Conservation (phyloP, 2,113 vertebrate genomes). For the Tylochromis polylepis region DNA sequence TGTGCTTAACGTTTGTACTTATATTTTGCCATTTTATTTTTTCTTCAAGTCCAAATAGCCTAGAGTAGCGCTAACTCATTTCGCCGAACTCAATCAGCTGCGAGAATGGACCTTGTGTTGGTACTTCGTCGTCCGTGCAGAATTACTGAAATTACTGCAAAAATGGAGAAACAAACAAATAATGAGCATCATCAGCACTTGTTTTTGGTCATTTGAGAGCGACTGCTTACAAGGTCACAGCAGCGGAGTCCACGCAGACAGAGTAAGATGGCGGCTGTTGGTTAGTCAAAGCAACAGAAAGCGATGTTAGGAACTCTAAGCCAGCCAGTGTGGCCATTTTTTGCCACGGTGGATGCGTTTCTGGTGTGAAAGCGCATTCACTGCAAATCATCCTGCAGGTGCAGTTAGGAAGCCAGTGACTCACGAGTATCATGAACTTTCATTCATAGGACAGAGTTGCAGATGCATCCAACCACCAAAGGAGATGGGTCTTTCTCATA, state of each 20-base stretch:
- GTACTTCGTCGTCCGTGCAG: slow-evolving; percentile 75
- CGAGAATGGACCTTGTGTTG: slow-evolving; percentile 69
- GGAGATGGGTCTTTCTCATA: slow-evolving; percentile 37
- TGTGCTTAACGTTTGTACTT: background rate
- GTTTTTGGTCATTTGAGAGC: background rate
- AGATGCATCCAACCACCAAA: slow-evolving; percentile 41
- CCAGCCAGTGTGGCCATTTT: background rate
- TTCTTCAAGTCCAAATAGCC: slow-evolving; percentile 23
- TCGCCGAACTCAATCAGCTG: slow-evolving; percentile 70
- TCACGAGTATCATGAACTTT: slow-evolving; percentile 65
- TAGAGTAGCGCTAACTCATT: slow-evolving; percentile 46
- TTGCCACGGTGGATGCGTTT: background rate
- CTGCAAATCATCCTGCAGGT: slow-evolving; percentile 1
- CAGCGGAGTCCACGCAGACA: slow-evolving; percentile 34
- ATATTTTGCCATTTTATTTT: background rate
- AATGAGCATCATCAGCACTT: slow-evolving; percentile 71
- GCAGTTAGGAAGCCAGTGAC: slow-evolving; percentile 71
- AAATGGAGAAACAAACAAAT: slow-evolving; percentile 77
- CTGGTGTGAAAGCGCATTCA: background rate
- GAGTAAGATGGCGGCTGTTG: background rate
- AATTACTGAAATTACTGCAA: slow-evolving; percentile 86
- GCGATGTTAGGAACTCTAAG: slow-evolving; percentile 15
- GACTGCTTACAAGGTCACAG: background rate
- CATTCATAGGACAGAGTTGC: slow-evolving; percentile 22
- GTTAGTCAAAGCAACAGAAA: slow-evolving; percentile 50